Evolutionary conservation across 1,140 invertebrate species (phyloP).

Genomic region (Pentalonia nigronervosa): DNA sequence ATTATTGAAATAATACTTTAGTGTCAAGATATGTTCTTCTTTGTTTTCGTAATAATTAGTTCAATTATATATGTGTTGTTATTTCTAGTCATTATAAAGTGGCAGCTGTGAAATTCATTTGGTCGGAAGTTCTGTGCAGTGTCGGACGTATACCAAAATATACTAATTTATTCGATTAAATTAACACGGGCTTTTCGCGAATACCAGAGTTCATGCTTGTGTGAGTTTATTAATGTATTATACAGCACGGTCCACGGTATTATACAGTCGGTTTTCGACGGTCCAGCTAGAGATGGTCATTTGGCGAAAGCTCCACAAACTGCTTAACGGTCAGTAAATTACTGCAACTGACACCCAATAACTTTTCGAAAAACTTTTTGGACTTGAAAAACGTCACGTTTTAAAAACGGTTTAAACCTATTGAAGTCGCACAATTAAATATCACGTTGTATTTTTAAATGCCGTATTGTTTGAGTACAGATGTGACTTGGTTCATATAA

Average conservation of each 20-base stretch:
- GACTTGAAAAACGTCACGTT: not conserved
- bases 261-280: no score
- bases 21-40: not conserved
- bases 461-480: not conserved
- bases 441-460: not conserved
- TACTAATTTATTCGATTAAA: slow-evolving; percentile 14
- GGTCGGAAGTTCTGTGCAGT: not conserved
- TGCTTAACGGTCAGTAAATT: not conserved
- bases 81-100: not conserved
- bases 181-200: not conserved
- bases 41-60: not conserved
- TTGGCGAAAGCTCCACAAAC: not conserved
- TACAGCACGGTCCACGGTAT: not conserved
- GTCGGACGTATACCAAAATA: not conserved
- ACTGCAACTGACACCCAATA: not conserved
- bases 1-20: not conserved
- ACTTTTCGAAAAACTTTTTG: not conserved
- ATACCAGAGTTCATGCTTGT: not conserved
- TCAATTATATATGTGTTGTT: not conserved
- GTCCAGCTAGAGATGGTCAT: not conserved
- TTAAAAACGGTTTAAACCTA: not conserved
- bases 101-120: not conserved
- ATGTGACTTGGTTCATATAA: not conserved
- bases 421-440: not conserved
- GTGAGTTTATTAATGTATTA: not conserved